phyloP scores from a whole-genome alignment of 2,113 vertebrate species.

The Aphyosemion australe region DNA sequence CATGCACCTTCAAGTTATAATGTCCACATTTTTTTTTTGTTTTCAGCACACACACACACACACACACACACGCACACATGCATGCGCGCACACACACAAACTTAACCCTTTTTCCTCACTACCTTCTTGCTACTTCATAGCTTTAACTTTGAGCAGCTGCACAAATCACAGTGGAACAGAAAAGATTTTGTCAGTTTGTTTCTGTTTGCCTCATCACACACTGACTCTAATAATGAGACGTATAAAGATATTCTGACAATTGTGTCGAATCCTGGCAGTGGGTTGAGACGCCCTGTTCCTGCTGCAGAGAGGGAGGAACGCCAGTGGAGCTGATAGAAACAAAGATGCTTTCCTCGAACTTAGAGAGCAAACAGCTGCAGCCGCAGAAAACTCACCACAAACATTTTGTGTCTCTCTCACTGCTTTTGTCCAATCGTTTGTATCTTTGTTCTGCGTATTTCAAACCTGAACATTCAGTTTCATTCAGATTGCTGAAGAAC shows the following conservation, averaged over 20 bases:
- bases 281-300: conserved; percentile 16
- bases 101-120: too few relatives aligned
- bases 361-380: conserved; percentile 17
- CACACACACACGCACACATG: too few relatives aligned
- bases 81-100: too few relatives aligned
- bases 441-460: conserved; percentile 14
- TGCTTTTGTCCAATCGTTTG: background rate
- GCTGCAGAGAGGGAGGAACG: conserved; percentile 4
- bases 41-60: too few relatives aligned
- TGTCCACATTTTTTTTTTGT: too few relatives aligned
- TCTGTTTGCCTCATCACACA: conserved; percentile 1
- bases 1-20: background rate
- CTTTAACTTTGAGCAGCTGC: too few relatives aligned
- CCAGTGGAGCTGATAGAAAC: conserved; percentile 10
- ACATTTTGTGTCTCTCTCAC: conserved; percentile 15
- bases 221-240: conserved; percentile 3
- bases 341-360: conserved; percentile 14
- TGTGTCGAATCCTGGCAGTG: conserved; percentile 12
- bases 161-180: too few relatives aligned
- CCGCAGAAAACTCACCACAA: conserved; percentile 7
- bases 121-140: too few relatives aligned
- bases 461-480: conserved; percentile 1
- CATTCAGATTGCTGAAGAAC: background rate
- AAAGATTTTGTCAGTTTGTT: background rate
- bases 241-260: conserved; percentile 8